phyloP scores from a whole-genome alignment of 2,113 vertebrate genomes.

The Camelus bactrianus region DNA sequence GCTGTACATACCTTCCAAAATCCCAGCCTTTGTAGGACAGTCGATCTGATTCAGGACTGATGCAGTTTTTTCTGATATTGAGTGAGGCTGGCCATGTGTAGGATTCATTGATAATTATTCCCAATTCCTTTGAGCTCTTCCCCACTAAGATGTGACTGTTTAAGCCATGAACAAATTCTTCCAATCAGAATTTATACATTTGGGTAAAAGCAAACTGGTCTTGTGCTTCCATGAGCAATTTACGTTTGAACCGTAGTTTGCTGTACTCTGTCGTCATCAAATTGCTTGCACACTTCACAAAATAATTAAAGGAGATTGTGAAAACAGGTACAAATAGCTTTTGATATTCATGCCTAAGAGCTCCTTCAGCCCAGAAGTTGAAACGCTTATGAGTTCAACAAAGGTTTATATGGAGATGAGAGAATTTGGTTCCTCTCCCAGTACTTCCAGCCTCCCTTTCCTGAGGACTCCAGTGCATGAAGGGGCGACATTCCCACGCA shows the following conservation, averaged over 20 bases:
- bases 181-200: neutral
- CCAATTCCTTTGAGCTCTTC: constrained; percentile 38
- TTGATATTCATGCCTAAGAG: neutral
- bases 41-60: neutral
- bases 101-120: constrained; percentile 32
- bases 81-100: neutral
- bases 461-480: neutral
- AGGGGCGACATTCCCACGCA: neutral
- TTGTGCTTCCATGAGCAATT: constrained; percentile 3
- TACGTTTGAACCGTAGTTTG: constrained; percentile 24
- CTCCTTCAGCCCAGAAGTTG: neutral
- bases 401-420: neutral
- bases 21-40: neutral
- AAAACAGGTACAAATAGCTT: constrained; percentile 17
- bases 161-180: constrained; percentile 50
- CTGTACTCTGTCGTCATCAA: neutral
- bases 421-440: neutral
- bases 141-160: neutral
- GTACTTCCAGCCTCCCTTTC: neutral
- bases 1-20: neutral
- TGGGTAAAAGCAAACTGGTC: constrained; percentile 42
- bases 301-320: neutral
- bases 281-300: neutral
- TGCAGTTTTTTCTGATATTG: neutral
- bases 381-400: constrained; percentile 19